phyloP scores from a whole-genome alignment of 2,888 invertebrate species.

The Limnephilus marmoratus region DNA sequence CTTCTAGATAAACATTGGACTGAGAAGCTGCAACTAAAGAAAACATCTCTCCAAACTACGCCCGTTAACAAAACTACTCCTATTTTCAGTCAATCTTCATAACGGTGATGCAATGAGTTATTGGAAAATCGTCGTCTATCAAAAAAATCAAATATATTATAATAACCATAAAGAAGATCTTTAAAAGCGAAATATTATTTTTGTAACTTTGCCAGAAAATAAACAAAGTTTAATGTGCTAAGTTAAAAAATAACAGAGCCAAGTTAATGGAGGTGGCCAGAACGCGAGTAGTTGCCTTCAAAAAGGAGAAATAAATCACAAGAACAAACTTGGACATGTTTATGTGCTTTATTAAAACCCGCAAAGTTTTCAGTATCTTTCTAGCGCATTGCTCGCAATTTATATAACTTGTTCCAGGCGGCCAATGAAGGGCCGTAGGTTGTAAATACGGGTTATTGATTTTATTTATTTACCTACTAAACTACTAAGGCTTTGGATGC shows the following conservation, averaged over 20 bases:
- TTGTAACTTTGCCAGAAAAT: background rate
- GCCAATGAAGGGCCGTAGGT: slow-evolving; percentile 13
- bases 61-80: background rate
- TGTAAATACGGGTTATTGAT: background rate
- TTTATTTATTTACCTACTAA: background rate
- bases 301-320: slow-evolving; percentile 51
- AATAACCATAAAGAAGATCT: background rate
- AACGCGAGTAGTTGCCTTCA: slow-evolving; percentile 34
- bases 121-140: background rate
- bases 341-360: slow-evolving; percentile 56
- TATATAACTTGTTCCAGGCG: slow-evolving; percentile 4
- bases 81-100: background rate
- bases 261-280: slow-evolving; percentile 34
- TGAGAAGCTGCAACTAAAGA: too few species aligned
- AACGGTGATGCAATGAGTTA: background rate
- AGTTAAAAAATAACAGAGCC: slow-evolving; percentile 16
- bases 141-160: background rate
- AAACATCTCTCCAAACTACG: too few species aligned
- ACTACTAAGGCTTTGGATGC: background rate
- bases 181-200: background rate
- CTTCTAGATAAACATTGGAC: too few species aligned
- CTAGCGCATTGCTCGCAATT: slow-evolving; percentile 34
- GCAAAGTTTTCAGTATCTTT: slow-evolving; percentile 50
- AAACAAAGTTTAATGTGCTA: background rate
- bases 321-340: slow-evolving; percentile 54